Evolutionary conservation across 37 sponge, comb jelly and placozoan genomes (phyloP), one percentile per base, ranked within the genome.

Genomic region (Cladorhizidae sp.): DNA sequence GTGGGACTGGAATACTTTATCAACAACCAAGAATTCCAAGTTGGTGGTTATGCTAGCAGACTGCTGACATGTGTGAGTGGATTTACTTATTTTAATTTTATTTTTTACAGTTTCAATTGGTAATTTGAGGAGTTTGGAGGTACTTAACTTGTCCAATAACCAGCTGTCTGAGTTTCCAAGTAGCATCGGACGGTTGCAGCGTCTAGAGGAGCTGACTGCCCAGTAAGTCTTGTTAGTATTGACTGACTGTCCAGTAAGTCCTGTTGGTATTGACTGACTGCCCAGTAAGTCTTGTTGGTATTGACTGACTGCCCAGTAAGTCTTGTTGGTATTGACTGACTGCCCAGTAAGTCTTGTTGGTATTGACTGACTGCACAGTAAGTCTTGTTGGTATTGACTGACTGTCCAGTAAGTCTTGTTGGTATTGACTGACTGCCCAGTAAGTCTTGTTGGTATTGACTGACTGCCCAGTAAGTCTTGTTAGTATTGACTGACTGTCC

Each of bases 261-360:
- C n/a, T n/a, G n/a, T n/a, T n/a, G n/a, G n/a, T n/a, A n/a, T n/a
- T n/a, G n/a, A n/a, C 83, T 93, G 25, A 83, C 81, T 25, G 42
- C 88, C 7, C 93, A 93, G 93, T 93, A 39, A 93, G 93, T 70
- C 12, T n/a, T n/a, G n/a, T n/a, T n/a, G n/a, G n/a, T n/a, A n/a
- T n/a, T n/a, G n/a, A n/a, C 83, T 93, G 25, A 83, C 81, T 25
- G 42, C 88, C 7, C 93, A 93, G 93, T 93, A 39, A 93, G 93
- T 70, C 12, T n/a, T n/a, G n/a, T n/a, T n/a, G n/a, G n/a, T n/a
- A n/a, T n/a, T n/a, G n/a, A n/a, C 83, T 93, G 25, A 83, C 81
- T 25, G 42, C 88, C 7, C 93, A 93, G 93, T 93, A 39, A 93
- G 93, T 70, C 12, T n/a, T n/a, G n/a, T n/a, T n/a, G n/a, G n/a